phyloP scores from a whole-genome alignment of 2,113 vertebrate genomes.

The Grammomys surdaster region DNA sequence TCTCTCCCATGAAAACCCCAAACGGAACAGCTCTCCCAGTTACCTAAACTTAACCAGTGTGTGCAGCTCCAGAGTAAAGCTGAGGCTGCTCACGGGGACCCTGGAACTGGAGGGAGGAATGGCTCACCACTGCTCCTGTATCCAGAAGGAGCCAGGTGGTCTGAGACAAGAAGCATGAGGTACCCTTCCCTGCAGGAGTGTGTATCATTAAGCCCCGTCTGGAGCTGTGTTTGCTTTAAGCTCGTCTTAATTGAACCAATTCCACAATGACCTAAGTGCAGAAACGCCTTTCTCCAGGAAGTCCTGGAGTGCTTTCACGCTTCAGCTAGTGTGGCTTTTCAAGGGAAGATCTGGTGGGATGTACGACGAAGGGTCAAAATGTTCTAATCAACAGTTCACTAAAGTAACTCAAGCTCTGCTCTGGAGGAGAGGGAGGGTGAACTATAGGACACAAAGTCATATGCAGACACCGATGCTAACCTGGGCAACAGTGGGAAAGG shows the following conservation, averaged over 20 bases:
- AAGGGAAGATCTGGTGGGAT: not conserved
- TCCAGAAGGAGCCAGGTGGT: not conserved
- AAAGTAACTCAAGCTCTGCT: not conserved
- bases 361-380: not conserved
- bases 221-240: not conserved
- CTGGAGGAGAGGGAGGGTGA: not conserved
- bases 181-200: rapidly evolving
- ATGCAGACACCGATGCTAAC: not conserved
- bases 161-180: not conserved
- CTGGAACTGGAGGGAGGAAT: not conserved
- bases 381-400: not conserved
- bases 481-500: not conserved
- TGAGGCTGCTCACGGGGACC: not conserved
- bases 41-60: not conserved
- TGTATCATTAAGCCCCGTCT: not conserved
- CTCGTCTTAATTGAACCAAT: not conserved
- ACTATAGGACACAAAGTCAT: not conserved
- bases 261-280: conserved; percentile 39
- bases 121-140: not conserved
- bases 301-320: not conserved
- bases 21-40: not conserved
- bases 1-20: conserved; percentile 59
- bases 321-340: conserved; percentile 42
- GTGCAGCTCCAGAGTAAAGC: rapidly evolving
- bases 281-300: conserved; percentile 23